A percentile compares a stretch with the other conserved stretches of the same genome.
Evolutionary conservation across 2,797 vertebrate species (phyloP).

Genomic region (Premnoplex brunnescens): DNA sequence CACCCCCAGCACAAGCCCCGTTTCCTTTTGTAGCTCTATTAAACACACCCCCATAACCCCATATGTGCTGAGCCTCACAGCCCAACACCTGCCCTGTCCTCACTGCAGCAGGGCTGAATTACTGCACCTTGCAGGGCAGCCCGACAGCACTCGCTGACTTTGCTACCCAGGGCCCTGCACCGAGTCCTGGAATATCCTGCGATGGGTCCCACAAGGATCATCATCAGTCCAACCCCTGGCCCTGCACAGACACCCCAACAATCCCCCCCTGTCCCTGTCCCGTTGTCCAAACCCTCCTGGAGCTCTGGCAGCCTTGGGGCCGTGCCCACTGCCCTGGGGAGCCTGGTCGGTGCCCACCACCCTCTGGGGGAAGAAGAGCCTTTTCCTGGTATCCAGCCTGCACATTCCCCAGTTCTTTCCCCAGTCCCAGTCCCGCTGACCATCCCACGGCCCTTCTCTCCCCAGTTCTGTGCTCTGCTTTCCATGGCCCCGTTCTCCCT

Average conservation of each 20-base stretch:
- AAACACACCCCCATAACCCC: background rate
- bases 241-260: background rate
- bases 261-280: no score
- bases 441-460: background rate
- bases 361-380: background rate
- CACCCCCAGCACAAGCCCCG: accelerated
- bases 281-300: background rate
- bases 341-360: background rate
- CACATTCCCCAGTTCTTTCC: background rate
- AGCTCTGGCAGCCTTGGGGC: background rate
- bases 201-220: background rate
- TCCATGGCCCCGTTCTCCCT: no score
- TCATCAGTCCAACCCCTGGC: background rate
- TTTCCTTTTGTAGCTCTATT: background rate
- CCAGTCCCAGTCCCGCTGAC: accelerated
- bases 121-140: background rate
- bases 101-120: background rate
- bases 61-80: background rate
- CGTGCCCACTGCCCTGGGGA: accelerated
- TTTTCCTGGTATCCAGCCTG: background rate
- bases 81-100: background rate
- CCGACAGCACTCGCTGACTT: background rate
- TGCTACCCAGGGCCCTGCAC: background rate
- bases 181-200: background rate
- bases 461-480: no score